Percentiles rank a stretch among this genome's conserved stretches.
Evolutionary conservation across 2,113 vertebrate species (phyloP).

Genomic region (Sphyrna mokarran): DNA sequence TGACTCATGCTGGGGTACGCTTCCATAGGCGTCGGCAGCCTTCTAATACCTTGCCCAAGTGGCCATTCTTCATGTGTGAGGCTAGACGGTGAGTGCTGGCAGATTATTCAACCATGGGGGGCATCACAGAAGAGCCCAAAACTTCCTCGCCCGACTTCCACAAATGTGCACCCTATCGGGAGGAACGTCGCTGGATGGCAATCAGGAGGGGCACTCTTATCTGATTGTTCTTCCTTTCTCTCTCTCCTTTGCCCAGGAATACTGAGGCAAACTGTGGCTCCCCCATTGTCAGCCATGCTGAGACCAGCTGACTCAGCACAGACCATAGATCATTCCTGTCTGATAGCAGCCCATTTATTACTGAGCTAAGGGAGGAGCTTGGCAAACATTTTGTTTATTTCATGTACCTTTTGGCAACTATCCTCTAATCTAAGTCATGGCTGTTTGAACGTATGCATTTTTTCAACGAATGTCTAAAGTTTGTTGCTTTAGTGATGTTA

Average conservation of each 20-base stretch:
- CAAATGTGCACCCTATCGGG: background rate
- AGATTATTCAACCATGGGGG: background rate
- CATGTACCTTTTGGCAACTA: background rate
- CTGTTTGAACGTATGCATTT: background rate
- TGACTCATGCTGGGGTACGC: slow-evolving; percentile 30
- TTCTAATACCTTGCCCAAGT: slow-evolving; percentile 28
- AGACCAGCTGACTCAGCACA: background rate
- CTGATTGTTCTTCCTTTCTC: background rate
- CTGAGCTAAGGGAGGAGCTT: background rate
- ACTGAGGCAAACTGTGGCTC: background rate
- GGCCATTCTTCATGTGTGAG: slow-evolving; percentile 33
- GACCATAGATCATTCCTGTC: background rate
- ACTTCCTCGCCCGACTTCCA: background rate
- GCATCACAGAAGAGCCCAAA: background rate
- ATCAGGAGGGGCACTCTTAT: background rate
- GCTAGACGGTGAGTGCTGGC: slow-evolving; percentile 31
- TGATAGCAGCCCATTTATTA: background rate
- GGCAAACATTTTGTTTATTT: background rate
- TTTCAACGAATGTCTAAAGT: background rate
- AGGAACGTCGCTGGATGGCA: background rate
- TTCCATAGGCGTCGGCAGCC: slow-evolving; percentile 32
- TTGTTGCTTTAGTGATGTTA: background rate
- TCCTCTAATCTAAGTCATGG: background rate
- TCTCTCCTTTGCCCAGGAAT: background rate
- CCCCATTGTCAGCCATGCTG: background rate